These are phyloP conservation scores for Frankliniella intonsa DNA, from an alignment of 2,888 invertebrate species.

Conservation along the genomic window DNA sequence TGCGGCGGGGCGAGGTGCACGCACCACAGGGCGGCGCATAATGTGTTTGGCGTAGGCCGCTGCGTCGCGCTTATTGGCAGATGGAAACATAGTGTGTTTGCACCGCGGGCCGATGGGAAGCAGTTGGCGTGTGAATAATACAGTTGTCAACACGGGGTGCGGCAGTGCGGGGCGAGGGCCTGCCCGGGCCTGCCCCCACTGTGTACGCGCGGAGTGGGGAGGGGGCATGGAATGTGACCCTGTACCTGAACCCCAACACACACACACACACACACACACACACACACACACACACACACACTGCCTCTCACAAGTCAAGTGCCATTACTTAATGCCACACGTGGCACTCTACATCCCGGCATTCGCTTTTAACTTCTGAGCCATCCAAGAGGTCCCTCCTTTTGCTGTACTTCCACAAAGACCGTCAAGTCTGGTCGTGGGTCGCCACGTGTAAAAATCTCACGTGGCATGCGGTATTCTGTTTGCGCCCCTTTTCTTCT, in stretches of 20 bases:
- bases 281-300: neutral
- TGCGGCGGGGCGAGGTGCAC: too few relatives aligned
- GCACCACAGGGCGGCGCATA: neutral
- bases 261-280: neutral
- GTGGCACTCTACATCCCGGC: too few relatives aligned
- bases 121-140: neutral
- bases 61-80: neutral
- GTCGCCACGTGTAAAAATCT: neutral
- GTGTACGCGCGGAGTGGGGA: neutral
- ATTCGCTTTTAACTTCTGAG: too few relatives aligned
- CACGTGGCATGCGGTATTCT: neutral
- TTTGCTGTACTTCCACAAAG: neutral
- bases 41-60: neutral
- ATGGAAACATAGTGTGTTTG: too few relatives aligned
- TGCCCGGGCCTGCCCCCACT: neutral
- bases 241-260: neutral
- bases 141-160: constrained; percentile 6
- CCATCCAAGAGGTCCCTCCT: too few relatives aligned
- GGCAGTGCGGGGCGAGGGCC: neutral
- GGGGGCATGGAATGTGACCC: neutral
- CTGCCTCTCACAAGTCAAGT: neutral
- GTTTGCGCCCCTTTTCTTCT: too few relatives aligned
- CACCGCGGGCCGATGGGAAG: neutral
- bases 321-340: too few relatives aligned
- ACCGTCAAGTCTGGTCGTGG: neutral